Conservation (phyloP, 2,888 invertebrate genomes). For the Ernsta delagoae region DNA sequence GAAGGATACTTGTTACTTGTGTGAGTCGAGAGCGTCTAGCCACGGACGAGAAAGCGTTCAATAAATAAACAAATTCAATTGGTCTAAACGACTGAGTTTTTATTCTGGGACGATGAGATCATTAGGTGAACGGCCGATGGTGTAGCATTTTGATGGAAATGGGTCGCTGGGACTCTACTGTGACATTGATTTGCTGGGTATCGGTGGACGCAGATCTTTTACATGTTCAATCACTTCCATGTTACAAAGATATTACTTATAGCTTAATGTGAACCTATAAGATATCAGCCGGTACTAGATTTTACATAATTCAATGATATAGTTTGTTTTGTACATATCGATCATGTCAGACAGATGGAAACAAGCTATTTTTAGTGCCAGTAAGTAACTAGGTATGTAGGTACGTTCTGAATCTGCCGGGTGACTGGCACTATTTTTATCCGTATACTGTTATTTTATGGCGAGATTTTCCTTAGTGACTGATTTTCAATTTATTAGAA, state of each 20-base stretch:
- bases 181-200: conserved; percentile 67
- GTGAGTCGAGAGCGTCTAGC: conserved; percentile 68
- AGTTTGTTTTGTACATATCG: too few relatives aligned
- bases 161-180: conserved; percentile 70
- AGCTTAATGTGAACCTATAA: too few relatives aligned
- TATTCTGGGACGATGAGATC: conserved; percentile 81
- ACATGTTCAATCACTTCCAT: neutral
- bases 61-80: conserved; percentile 80
- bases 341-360: neutral
- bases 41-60: conserved; percentile 70
- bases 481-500: too few relatives aligned
- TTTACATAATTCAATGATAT: too few relatives aligned
- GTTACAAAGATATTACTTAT: too few relatives aligned
- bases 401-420: too few relatives aligned
- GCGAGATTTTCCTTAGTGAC: too few relatives aligned
- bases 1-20: conserved; percentile 59
- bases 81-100: conserved; percentile 75
- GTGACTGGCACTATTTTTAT: too few relatives aligned
- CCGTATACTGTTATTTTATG: too few relatives aligned
- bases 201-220: conserved; percentile 16
- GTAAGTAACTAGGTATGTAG: neutral
- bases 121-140: conserved; percentile 77
- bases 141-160: conserved; percentile 59
- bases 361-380: neutral
- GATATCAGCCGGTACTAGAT: too few relatives aligned